phyloP scores from a whole-genome alignment of 2,888 invertebrate species.

The Diaperis boleti region DNA sequence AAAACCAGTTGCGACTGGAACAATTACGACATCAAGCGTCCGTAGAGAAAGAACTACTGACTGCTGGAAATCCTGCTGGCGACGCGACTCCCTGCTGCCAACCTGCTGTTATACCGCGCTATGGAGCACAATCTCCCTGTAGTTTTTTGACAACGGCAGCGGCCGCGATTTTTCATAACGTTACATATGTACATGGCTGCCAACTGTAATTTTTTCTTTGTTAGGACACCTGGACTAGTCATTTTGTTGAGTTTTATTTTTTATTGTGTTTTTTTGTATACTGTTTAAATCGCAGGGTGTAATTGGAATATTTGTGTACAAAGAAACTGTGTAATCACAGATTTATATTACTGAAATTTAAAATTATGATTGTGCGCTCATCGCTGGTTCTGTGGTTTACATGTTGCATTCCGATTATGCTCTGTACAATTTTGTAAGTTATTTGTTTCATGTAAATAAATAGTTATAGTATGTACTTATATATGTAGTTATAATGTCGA shows the following conservation, averaged over 20 bases:
- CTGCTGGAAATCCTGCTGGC: constrained; percentile 50
- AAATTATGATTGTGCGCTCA: no score
- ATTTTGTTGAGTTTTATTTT: background rate
- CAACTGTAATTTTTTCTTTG: constrained; percentile 69
- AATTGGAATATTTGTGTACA: no score
- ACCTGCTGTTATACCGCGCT: constrained; percentile 56
- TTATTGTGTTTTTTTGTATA: no score
- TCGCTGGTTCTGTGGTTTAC: no score
- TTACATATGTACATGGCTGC: constrained; percentile 80
- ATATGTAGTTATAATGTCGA: no score
- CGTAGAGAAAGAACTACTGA: constrained; percentile 76
- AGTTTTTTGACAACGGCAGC: constrained; percentile 78
- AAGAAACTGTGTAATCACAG: no score
- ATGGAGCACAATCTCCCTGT: constrained; percentile 67
- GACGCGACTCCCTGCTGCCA: constrained; percentile 63
- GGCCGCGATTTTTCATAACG: constrained; percentile 80
- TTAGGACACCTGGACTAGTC: background rate
- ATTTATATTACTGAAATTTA: no score
- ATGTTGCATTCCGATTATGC: no score
- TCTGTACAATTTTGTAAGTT: no score
- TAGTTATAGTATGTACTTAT: no score
- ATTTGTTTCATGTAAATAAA: no score
- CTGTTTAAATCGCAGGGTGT: no score
- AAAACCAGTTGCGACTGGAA: constrained; percentile 87
- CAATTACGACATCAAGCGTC: constrained; percentile 88